Base-by-base conservation (phyloP, 2,113 vertebrate genomes). In the Rhea americana region DNA sequence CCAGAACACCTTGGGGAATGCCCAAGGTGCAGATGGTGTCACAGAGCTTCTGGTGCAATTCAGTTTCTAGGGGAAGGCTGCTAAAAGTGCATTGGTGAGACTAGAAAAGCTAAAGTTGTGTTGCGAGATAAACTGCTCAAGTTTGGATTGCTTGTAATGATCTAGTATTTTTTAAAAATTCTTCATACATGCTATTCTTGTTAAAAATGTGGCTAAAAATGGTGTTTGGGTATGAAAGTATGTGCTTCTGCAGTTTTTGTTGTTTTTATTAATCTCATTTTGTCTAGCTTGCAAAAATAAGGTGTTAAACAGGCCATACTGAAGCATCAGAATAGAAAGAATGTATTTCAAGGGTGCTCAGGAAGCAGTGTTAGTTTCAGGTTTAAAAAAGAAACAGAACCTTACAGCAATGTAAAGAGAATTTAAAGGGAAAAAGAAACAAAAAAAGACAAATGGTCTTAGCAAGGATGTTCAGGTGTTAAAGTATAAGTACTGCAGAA, bases 21-120 rank as follows among this genome's bases (percentile, higher is more conserved):
- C 13, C 9, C 17, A 39, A 32, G 0, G 3, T 8, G 3, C 11
- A 45, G 37, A 37, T 0, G 1, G 45, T 47, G 25, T 56, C 32
- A 11, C 9, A 18, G 28, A 24, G 25, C 7, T 10, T 10, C n/a
- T 35, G 39, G 14, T 39, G 55, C 32, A 12, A 16, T 50, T 12
- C 37, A 48, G 17, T 7, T 50, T 50, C 35, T 18, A n/a, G 22
- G 35, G 22, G 43, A 21, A 17, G 17, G 37, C 28, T 47, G 18
- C 32, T 13, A 71, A 45, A 82, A 39, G 12, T 30, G 8, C 1
- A 0, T 19, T 19, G 24, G 14, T 58, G 30, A 17, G 12, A 9
- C 7, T 14, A 5, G 8, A n/a, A 47, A 65, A 53, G 7, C 14
- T 19, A 9, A 20, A 8, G 7, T 28, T 26, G 50, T 77, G 12